Evolutionary conservation across 2,888 invertebrate genomes (phyloP), one percentile per base, ranked within the genome.

Genomic region (Bhutanitis thaidina): DNA sequence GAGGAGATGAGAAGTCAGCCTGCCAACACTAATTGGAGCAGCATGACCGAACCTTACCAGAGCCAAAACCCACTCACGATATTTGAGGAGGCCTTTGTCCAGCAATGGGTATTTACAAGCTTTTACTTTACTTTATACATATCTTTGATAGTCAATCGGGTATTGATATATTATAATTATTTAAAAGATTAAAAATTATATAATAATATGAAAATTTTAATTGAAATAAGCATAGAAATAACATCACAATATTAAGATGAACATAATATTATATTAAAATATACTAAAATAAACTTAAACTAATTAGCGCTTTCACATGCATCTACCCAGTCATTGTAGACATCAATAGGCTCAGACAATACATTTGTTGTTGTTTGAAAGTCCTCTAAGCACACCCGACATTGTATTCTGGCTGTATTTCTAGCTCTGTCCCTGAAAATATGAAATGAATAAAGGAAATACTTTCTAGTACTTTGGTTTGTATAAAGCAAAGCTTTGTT

Each of bases 301-400:
- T 84, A 87, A 65, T 80, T 99, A 49, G 98, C 98, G 66, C 91
- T 93, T 91, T 99, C 99, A 88, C 99, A 99, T 0, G 98, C 99
- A 91, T 99, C 99, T 54, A 99, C 98, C 99, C 99, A 99, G 79
- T 99, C 98, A 84, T 98, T 98, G 79, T 99, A 99, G 12, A 99
- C 99, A 91, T 99, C 99, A 61, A 99, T 94, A 5, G 99, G 95
- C 80, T 99, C 99, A 7, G 98, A 98, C 53, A 99, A 90, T 71
- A 97, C 96, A 86, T 98, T 98, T 60, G 99, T 98, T 27, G 94
- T 94, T 0, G 98, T 97, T 79, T 99, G 98, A 84, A 97, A 99
- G 73, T 97, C 98, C 90, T 99, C 99, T 71, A 97, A 82, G 74
- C 99, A 99, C 1, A 99, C 98, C 62, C 97, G 91, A 83, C 99